These are phyloP conservation scores for Otocyon megalotis DNA, from an alignment of 2,113 vertebrate genomes.

Conservation along the genomic window DNA sequence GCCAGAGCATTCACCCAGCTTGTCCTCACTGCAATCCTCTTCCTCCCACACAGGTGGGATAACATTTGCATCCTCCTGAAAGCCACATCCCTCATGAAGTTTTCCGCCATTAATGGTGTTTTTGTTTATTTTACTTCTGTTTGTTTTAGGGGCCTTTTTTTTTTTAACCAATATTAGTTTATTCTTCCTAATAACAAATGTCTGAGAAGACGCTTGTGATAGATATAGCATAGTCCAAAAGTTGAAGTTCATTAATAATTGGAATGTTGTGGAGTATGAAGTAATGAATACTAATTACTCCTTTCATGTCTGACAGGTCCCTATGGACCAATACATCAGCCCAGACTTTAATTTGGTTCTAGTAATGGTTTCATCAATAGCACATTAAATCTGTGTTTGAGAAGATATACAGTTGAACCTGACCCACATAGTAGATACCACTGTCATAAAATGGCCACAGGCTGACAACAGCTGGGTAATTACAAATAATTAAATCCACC, in stretches of 20 bases:
- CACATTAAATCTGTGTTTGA: constrained; percentile 99
- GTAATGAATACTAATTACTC: constrained; percentile 99
- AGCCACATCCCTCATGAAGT: background rate
- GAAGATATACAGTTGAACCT: constrained; percentile 99
- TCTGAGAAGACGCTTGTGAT: constrained; percentile 92
- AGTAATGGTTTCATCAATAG: constrained; percentile 99
- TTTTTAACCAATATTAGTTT: constrained; percentile 81
- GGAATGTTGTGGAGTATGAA: constrained; percentile 99
- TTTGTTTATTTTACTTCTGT: constrained; percentile 48
- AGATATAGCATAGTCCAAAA: constrained; percentile 94
- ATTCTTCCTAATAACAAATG: constrained; percentile 92
- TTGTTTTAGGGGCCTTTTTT: constrained; percentile 19
- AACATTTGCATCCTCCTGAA: background rate
- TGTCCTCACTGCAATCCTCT: background rate
- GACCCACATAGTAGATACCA: constrained; percentile 91
- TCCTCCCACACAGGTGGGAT: background rate
- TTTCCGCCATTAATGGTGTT: background rate
- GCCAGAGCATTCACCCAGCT: background rate
- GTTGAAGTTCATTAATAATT: constrained; percentile 99
- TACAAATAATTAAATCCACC: constrained; percentile 97
- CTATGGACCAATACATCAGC: constrained; percentile 98
- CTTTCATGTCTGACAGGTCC: constrained; percentile 98
- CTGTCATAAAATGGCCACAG: constrained; percentile 93
- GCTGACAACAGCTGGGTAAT: constrained; percentile 94
- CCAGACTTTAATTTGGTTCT: constrained; percentile 99